Evolutionary conservation across 2,113 vertebrate species (phyloP).

Genomic region (Rhea pennata): DNA sequence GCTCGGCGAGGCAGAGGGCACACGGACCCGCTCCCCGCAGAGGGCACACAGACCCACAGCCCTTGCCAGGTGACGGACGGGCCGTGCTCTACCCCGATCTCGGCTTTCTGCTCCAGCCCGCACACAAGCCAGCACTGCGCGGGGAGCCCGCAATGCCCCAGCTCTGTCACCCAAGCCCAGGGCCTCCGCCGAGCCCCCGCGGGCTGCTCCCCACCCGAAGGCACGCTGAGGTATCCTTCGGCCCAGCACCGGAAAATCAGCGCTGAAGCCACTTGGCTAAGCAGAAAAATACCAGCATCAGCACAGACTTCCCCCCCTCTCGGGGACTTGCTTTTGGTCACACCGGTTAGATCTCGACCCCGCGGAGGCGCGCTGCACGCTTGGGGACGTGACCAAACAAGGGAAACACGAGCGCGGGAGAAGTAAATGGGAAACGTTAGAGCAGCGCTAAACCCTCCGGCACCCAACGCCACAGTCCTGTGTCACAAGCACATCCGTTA

Average conservation of each 20-base stretch:
- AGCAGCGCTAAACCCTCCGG: neutral
- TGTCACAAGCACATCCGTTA: slow-evolving; percentile 38
- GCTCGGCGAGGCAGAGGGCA: too few relatives aligned
- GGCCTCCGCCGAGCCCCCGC: too few relatives aligned
- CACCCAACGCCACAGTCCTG: neutral
- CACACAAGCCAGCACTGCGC: too few relatives aligned
- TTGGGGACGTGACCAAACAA: neutral
- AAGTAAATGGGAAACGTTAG: slow-evolving; percentile 25
- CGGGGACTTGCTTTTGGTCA: neutral
- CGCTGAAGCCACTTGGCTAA: rapidly evolving
- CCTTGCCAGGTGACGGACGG: too few relatives aligned
- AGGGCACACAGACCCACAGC: too few relatives aligned
- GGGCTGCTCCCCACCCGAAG: too few relatives aligned
- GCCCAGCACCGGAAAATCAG: neutral
- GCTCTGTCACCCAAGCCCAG: too few relatives aligned
- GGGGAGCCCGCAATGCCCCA: too few relatives aligned
- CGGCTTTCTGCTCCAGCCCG: too few relatives aligned
- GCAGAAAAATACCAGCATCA: neutral
- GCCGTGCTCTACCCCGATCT: too few relatives aligned
- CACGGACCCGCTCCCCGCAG: too few relatives aligned
- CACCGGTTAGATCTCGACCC: neutral
- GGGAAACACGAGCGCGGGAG: neutral
- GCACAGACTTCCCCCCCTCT: neutral
- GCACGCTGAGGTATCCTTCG: neutral
- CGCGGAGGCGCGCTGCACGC: neutral